Base-by-base conservation (phyloP, 2,888 invertebrate genomes). In the Erebia ligea region DNA sequence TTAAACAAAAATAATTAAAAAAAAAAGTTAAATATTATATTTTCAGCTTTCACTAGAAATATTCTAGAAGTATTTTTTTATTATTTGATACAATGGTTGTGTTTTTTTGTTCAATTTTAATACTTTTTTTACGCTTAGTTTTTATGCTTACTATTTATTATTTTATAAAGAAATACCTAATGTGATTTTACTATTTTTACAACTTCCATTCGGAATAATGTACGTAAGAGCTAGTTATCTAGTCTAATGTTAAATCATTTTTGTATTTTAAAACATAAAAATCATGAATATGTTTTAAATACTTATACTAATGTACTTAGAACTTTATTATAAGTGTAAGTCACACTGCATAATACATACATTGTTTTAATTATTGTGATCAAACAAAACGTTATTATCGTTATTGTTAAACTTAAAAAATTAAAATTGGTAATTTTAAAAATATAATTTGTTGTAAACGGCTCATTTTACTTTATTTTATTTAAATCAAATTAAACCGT, bases 61-160 rank as follows among this genome's bases (percentile, higher is more conserved):
- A 25, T 3, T 25, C n/a, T n/a, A n/a, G n/a, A n/a, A n/a, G 70
- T 58, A 58, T 15, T 2, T 21, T 52, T 52, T 17, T 19, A 9
- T 52, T 15, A 25, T 21, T 57, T 25, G 54, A 4, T 19, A 1
- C 9, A 2, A 62, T 62, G 62, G 62, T 62, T 62, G 62, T 62
- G 62, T 62, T 61, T 62, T 62, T 48, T 62, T 48, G 62, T 48
- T 19, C 2, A 13, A 21, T 21, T 15, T 15, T 15, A 19, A 19
- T 3, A 3, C 1, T 9, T 61, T 19, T 19, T 19, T 45, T 19
- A 45, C 56, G 56, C 56, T 61, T 45, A 61, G 13, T 25, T 57
- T 25, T 57, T 57, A 5, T 3, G 13, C 5, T 25, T 57, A 5
- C 0, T 25, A 25, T 13, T 13, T 25, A 25, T 25, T 25, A 21